Evolutionary conservation across 2,888 invertebrate genomes (phyloP), one percentile per base, ranked within the genome.

Genomic region (Pomacea canaliculata): DNA sequence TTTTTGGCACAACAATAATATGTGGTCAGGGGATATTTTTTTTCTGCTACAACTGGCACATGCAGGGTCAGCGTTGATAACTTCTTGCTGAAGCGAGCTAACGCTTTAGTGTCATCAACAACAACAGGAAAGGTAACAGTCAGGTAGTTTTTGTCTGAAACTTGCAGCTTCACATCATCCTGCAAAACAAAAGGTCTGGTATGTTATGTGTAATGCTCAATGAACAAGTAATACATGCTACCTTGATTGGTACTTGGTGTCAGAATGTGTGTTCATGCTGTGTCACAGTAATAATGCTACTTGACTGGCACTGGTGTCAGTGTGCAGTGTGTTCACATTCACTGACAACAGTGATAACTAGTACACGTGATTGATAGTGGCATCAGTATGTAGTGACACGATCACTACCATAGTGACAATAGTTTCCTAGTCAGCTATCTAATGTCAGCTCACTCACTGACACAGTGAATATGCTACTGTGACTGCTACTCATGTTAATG

Each of bases 1-100:
- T 37, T 37, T 37, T 37, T 37, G 37, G 37, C 37, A 37, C 37
- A 37, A 37, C 37, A 37, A 5, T 37, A 37, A 37, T 37, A 37
- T 37, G 23, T 23, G 37, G 37, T 37, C 37, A 37, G 37, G 37
- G 3, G 37, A 37, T 37, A 37, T 37, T 56, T 56, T 56, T 83
- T 16, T 7, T 56, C 51, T 56, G 10, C 51, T 9, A 70, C n/a
- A 59, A 78, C n/a, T 19, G 83, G 83, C 81, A 85, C 76, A 16
- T 79, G 82, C 10, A 88, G 63, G 5, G 83, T 85, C 62, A 89
- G 77, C 23, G 76, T 67, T 23, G 85, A 83, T 13, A 82, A 79
- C 73, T 85, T 88, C 77, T 86, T 86, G 78, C 80, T 86, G 77
- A 88, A 89, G 71, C 86, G 87, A 12, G 89, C 89, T 48, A 79